Conservation (phyloP, 2,113 vertebrate genomes). For the Petrocephalus zakoni region DNA sequence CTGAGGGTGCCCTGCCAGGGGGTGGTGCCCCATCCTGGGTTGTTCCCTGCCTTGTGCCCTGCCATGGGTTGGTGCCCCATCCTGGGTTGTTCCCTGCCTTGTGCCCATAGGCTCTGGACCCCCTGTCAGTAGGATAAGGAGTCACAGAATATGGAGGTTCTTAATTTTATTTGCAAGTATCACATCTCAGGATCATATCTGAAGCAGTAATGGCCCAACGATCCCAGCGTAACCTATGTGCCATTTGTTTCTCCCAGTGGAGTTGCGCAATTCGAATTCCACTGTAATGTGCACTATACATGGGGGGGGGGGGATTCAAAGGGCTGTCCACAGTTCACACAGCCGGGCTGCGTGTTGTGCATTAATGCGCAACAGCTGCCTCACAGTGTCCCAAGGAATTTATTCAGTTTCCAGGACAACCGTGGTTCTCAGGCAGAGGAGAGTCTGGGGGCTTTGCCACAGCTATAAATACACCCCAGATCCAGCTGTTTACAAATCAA, state of each 20-base stretch:
- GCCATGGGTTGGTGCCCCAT: neutral
- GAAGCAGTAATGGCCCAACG: neutral
- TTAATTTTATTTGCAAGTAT: neutral
- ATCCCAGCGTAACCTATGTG: neutral
- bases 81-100: neutral
- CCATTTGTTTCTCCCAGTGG: neutral
- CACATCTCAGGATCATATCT: neutral
- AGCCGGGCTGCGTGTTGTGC: slow-evolving; percentile 28
- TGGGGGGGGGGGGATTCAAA: neutral
- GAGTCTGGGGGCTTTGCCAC: slow-evolving; percentile 39
- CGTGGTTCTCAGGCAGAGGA: slow-evolving; percentile 48
- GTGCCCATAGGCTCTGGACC: neutral
- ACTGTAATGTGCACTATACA: neutral
- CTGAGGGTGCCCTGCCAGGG: neutral
- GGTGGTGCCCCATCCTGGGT: neutral
- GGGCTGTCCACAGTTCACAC: neutral
- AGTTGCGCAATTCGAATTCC: neutral
- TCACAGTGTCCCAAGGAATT: slow-evolving; percentile 49
- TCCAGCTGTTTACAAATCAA: slow-evolving; percentile 22
- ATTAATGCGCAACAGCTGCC: slow-evolving; percentile 38
- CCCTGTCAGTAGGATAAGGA: neutral
- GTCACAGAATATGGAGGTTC: neutral
- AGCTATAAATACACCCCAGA: slow-evolving; percentile 46
- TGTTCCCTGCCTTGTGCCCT: neutral
- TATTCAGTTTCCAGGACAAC: slow-evolving; percentile 58